Conservation (phyloP, 2,888 invertebrate species). For the Coleophora deauratella region DNA sequence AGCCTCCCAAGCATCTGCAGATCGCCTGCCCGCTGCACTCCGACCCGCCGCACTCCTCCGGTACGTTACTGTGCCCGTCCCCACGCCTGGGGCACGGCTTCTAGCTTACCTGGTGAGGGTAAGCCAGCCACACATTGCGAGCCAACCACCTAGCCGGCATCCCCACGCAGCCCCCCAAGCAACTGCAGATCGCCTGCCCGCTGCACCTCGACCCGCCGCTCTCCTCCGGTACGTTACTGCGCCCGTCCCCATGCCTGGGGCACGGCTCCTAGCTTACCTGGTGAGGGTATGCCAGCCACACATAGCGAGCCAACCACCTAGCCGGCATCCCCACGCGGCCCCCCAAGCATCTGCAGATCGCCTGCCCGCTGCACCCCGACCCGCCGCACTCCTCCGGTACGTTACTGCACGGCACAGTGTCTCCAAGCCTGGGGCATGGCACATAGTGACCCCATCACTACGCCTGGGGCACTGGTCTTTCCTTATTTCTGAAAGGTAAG, state of each 20-base stretch:
- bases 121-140: too few relatives aligned
- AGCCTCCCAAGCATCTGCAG: conserved; percentile 50
- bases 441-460: too few relatives aligned
- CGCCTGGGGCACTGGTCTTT: too few relatives aligned
- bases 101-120: too few relatives aligned
- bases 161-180: conserved; percentile 49
- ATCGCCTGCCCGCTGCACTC: conserved; percentile 59
- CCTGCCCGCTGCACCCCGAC: conserved; percentile 55
- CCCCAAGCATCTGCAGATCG: conserved; percentile 48
- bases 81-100: too few relatives aligned
- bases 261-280: too few relatives aligned
- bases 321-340: conserved; percentile 57
- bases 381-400: conserved; percentile 29
- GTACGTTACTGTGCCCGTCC: too few relatives aligned
- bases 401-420: too few relatives aligned
- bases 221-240: conserved; percentile 17
- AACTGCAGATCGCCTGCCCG: conserved; percentile 55
- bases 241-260: too few relatives aligned
- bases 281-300: too few relatives aligned
- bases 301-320: conserved; percentile 65
- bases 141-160: conserved; percentile 64
- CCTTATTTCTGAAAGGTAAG: too few relatives aligned
- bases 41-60: conserved; percentile 29
- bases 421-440: too few relatives aligned
- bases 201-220: conserved; percentile 48